These are phyloP conservation scores for Palythoa heliodiscus DNA, from an alignment of 92 coral and sea anemone species.

Conservation along the genomic window DNA sequence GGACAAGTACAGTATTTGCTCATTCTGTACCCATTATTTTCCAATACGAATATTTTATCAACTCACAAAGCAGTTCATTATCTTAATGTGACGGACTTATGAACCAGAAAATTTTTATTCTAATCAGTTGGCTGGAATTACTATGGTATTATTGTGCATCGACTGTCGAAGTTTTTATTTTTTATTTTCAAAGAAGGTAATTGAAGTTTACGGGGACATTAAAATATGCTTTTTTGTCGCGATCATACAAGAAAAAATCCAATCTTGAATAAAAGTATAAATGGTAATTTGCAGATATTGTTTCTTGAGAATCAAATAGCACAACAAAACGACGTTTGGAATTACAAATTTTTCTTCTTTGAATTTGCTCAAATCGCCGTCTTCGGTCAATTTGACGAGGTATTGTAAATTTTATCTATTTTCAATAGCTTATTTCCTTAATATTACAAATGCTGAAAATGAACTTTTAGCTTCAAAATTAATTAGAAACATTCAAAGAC, in stretches of 20 bases:
- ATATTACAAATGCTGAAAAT: slow-evolving; percentile 19
- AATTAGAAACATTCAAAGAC: slow-evolving; percentile 20
- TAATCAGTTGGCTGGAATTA: slow-evolving; percentile 13
- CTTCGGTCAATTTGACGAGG: not conserved
- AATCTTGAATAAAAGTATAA: not conserved
- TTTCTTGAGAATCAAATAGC: not conserved
- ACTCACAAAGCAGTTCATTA: not conserved
- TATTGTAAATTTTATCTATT: slow-evolving; percentile 35
- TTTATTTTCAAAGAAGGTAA: slow-evolving; percentile 6
- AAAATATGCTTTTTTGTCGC: slow-evolving; percentile 9
- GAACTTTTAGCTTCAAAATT: slow-evolving; percentile 14
- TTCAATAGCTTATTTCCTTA: slow-evolving; percentile 36
- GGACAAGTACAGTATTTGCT: not conserved
- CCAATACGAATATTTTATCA: not conserved
- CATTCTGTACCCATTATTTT: not conserved
- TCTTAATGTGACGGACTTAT: not conserved
- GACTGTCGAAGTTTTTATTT: slow-evolving; percentile 1
- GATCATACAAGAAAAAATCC: not conserved
- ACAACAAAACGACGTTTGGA: not conserved
- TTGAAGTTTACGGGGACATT: slow-evolving; percentile 10
- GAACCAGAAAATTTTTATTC: not conserved
- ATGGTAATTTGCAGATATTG: slow-evolving; percentile 2
- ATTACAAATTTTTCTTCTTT: slow-evolving; percentile 14
- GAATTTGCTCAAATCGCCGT: not conserved
- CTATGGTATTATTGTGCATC: not conserved